Evolutionary conservation across 92 coral and sea anemone species (phyloP), one percentile per base, ranked within the genome.

Genomic region (Blastomussa wellsi): DNA sequence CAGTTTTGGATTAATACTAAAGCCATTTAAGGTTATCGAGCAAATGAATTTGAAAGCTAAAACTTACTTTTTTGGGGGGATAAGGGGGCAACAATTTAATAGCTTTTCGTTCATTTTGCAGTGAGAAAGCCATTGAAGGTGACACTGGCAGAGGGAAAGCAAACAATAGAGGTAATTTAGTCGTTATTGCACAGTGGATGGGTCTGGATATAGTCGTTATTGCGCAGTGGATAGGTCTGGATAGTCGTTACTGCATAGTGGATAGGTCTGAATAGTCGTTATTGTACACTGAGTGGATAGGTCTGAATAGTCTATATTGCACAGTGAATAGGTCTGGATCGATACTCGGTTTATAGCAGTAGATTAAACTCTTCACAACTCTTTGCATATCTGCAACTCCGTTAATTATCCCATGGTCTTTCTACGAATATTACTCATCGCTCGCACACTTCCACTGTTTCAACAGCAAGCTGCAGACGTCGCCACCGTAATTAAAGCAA

Each of bases 71-170:
- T 68, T 68, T 33, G 42, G 35, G n/a, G 29, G 24, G n/a, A n/a
- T n/a, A n/a, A n/a, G n/a, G n/a, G n/a, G n/a, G n/a, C n/a, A n/a
- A 32, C 17, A 41, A 28, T n/a, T 68, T 37, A 74, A 22, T 37
- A 0, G 0, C 13, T 10, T 69, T 16, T 69, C 1, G 16, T 74
- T 55, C 28, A 19, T 73, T 48, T 72, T 67, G 8, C 84, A 90
- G 93, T 62, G 64, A 86, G 74, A 29, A 82, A 70, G 73, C 75
- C 89, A 13, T 74, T 90, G 26, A 59, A 48, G 17, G 57, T 49
- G 72, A 88, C 91, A 7, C 79, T 90, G 5, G 80, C 82, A 29
- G 78, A 78, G 28, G 93, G 91, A 36, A 85, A 84, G 29, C 48
- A 62, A 13, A 75, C 36, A 17, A 90, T 90, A 22, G 79, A 64